phyloP scores from a whole-genome alignment of 2,113 vertebrate species.

The Eclectus roratus region DNA sequence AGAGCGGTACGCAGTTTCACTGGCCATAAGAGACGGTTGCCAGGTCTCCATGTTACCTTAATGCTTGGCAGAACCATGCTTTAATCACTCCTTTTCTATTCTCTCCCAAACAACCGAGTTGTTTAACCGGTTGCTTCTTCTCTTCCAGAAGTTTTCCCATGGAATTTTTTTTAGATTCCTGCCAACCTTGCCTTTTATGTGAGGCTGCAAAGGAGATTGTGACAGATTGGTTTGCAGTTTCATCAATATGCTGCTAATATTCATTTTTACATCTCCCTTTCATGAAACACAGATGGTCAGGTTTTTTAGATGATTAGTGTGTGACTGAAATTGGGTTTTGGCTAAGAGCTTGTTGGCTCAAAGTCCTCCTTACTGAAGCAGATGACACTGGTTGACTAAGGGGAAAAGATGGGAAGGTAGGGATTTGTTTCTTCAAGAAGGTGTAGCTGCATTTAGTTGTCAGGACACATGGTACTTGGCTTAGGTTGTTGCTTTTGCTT shows the following conservation, averaged over 20 bases:
- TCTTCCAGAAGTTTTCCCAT: conserved; percentile 36
- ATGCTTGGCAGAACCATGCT: neutral
- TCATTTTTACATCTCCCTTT: conserved; percentile 50
- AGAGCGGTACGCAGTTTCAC: neutral
- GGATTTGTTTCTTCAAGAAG: neutral
- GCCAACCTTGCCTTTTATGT: conserved; percentile 39
- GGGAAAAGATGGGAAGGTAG: neutral
- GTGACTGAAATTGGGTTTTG: conserved; percentile 48
- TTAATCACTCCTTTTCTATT: conserved; percentile 13
- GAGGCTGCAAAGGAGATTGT: conserved; percentile 49
- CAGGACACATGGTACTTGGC: neutral
- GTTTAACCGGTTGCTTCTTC: conserved; percentile 28
- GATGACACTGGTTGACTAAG: conserved; percentile 5
- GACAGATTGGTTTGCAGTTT: conserved; percentile 60
- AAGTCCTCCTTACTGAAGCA: neutral
- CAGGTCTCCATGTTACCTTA: neutral
- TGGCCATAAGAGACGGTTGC: neutral
- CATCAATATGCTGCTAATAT: conserved; percentile 63
- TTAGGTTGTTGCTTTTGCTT: neutral
- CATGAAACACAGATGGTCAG: conserved; percentile 62
- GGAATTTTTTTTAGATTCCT: conserved; percentile 19
- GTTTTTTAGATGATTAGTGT: conserved; percentile 47
- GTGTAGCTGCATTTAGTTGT: neutral
- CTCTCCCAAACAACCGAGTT: neutral
- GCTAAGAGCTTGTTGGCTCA: conserved; percentile 14